phyloP scores from a whole-genome alignment of 2,888 invertebrate species.

The Rutpela maculata region DNA sequence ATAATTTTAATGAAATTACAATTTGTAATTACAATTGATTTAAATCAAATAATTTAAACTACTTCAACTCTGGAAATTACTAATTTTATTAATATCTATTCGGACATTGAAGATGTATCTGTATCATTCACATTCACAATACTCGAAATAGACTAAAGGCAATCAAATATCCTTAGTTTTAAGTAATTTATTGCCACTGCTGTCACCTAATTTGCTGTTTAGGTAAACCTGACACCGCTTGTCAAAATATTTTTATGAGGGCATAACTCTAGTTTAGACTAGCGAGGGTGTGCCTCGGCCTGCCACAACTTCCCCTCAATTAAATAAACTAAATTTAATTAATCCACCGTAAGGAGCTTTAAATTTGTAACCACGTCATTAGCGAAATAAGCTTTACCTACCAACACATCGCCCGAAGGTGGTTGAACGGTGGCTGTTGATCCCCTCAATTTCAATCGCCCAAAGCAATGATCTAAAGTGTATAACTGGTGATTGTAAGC shows the following conservation, averaged over 20 bases:
- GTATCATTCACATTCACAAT: too few relatives aligned
- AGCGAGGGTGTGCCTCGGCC: slow-evolving; percentile 23
- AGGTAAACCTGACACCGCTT: background rate
- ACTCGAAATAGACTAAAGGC: too few relatives aligned
- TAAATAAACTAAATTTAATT: slow-evolving; percentile 47
- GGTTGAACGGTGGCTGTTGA: slow-evolving; percentile 45
- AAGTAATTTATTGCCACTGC: background rate
- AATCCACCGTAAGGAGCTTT: slow-evolving; percentile 49
- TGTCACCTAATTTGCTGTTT: background rate
- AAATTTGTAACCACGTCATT: slow-evolving; percentile 63
- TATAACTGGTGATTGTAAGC: slow-evolving; percentile 66
- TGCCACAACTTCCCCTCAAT: slow-evolving; percentile 43
- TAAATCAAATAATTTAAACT: too few relatives aligned
- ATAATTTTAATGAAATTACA: too few relatives aligned
- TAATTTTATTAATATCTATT: too few relatives aligned
- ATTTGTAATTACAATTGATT: too few relatives aligned
- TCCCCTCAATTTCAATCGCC: slow-evolving; percentile 57
- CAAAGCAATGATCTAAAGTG: slow-evolving; percentile 66
- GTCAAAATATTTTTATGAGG: slow-evolving; percentile 12
- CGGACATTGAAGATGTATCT: too few relatives aligned
- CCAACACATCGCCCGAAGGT: slow-evolving; percentile 42
- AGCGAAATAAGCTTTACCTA: slow-evolving; percentile 46
- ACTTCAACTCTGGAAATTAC: too few relatives aligned
- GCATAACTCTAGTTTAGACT: background rate
- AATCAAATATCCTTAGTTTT: background rate